Conservation (phyloP, 53 echinoderm and acorn worm species). For the Zoroaster sp. region DNA sequence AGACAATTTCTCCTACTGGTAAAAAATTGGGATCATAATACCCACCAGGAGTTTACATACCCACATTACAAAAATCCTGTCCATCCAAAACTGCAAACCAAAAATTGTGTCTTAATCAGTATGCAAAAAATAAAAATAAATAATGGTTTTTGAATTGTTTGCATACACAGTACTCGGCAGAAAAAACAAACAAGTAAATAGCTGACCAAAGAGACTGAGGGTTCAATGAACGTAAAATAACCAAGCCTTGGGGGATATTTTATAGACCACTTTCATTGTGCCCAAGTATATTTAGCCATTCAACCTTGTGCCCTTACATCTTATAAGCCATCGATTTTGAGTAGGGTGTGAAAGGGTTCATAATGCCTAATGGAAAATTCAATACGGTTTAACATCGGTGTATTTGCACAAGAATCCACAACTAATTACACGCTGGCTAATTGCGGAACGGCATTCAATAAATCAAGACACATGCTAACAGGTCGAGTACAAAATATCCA, state of each 20-base stretch:
- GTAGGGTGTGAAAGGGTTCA: background rate
- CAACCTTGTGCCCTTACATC: background rate
- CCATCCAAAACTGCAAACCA: no score
- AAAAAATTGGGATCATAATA: no score
- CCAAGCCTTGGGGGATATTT: background rate
- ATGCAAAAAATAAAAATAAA: no score
- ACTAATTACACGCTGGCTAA: constrained; percentile 39
- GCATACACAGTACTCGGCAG: no score
- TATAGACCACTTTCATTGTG: background rate
- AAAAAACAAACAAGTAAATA: background rate
- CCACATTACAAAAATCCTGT: no score
- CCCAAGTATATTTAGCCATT: background rate
- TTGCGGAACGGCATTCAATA: constrained; percentile 3
- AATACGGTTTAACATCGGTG: background rate
- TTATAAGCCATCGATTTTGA: background rate
- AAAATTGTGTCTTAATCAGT: no score
- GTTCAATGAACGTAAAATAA: background rate
- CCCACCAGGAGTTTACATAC: no score
- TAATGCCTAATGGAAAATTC: background rate
- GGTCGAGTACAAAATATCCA: background rate
- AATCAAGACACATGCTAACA: constrained; percentile 33
- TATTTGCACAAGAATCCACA: background rate
- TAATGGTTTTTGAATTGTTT: background rate
- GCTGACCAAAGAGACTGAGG: background rate
- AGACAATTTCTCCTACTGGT: no score